phyloP scores from a whole-genome alignment of 2,797 vertebrate species.

The Nasua narica region DNA sequence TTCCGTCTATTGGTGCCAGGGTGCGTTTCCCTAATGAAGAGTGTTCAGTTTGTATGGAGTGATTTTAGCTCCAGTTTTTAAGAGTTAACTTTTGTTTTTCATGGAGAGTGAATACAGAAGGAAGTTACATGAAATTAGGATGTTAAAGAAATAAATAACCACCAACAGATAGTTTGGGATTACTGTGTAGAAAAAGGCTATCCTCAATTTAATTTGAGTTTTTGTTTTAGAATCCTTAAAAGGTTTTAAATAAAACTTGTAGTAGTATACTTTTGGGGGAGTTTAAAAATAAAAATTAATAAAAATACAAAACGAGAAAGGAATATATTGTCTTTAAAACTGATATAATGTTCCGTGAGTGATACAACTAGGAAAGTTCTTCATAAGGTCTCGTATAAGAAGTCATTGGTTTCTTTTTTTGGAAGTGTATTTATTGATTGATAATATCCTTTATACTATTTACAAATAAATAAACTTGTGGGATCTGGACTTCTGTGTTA shows the following conservation, averaged over 20 bases:
- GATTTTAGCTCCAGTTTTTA: background rate
- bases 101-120: background rate
- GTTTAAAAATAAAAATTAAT: background rate
- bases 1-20: background rate
- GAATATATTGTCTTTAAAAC: background rate
- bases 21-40: background rate
- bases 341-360: background rate
- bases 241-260: background rate
- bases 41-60: background rate
- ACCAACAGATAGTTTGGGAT: background rate
- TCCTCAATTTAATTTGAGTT: background rate
- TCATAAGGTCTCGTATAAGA: background rate
- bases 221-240: background rate
- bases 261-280: background rate
- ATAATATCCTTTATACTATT: conserved; percentile 10
- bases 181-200: background rate
- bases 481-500: background rate
- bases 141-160: background rate
- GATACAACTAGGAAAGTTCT: background rate
- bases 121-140: background rate
- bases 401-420: background rate
- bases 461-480: background rate
- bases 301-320: conserved; percentile 37
- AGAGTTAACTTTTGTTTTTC: background rate
- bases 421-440: background rate